These are phyloP conservation scores for Metridium senile DNA, from an alignment of 92 coral and sea anemone genomes.

Conservation along the genomic window DNA sequence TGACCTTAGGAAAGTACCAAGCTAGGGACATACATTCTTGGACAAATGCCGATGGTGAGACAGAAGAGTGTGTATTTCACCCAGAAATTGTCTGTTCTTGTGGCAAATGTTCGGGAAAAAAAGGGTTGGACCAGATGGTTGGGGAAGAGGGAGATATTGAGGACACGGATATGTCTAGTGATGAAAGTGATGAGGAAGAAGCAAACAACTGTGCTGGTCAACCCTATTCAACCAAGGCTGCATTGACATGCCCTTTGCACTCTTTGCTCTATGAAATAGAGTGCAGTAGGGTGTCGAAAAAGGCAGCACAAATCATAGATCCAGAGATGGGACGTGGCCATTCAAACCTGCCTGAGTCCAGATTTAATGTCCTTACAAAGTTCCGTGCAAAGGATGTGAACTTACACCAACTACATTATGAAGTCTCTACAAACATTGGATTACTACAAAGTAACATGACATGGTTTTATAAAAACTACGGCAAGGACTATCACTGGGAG, in stretches of 20 bases:
- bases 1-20: slow-evolving; percentile 55
- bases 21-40: slow-evolving; percentile 58
- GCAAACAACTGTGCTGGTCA: slow-evolving; percentile 35
- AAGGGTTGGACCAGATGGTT: slow-evolving; percentile 1
- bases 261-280: slow-evolving; percentile 60
- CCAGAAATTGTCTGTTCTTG: slow-evolving; percentile 43
- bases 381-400: slow-evolving; percentile 15
- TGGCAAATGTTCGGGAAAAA: slow-evolving; percentile 12
- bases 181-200: slow-evolving; percentile 8
- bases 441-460: slow-evolving; percentile 32
- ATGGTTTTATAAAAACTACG: neutral
- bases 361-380: slow-evolving; percentile 17
- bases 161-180: neutral
- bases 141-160: neutral
- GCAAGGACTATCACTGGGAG: too few species aligned
- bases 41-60: slow-evolving; percentile 28
- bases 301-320: slow-evolving; percentile 31
- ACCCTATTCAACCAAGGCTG: slow-evolving; percentile 43
- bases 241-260: slow-evolving; percentile 49
- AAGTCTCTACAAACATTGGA: slow-evolving; percentile 49
- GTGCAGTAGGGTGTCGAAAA: slow-evolving; percentile 42
- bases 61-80: slow-evolving; percentile 37
- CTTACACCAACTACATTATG: slow-evolving; percentile 48
- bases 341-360: slow-evolving; percentile 27
- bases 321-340: slow-evolving; percentile 27